Conservation (phyloP, 2,797 vertebrate genomes). For the Gymnothorax reevesii region DNA sequence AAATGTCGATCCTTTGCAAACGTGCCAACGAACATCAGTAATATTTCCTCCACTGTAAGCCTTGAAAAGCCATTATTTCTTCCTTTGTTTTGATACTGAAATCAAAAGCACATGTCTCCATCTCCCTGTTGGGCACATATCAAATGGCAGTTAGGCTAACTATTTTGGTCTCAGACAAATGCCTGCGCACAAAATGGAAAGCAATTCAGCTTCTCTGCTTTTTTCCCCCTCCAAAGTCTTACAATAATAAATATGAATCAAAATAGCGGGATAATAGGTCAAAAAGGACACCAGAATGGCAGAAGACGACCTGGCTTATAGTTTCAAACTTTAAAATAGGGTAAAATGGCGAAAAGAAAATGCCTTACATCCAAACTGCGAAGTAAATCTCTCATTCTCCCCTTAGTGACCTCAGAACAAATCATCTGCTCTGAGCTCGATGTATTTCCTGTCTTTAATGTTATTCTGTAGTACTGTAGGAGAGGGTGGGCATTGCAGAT, state of each 20-base stretch:
- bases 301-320: background rate
- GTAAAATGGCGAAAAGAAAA: background rate
- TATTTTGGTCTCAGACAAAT: background rate
- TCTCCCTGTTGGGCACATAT: background rate
- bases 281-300: background rate
- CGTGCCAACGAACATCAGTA: background rate
- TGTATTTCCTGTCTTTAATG: background rate
- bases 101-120: conserved; percentile 4
- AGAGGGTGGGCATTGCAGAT: background rate
- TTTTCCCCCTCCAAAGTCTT: no score
- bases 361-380: background rate
- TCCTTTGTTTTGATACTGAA: background rate
- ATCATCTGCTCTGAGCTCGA: background rate
- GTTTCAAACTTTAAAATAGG: background rate
- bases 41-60: background rate
- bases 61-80: background rate
- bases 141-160: background rate
- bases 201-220: background rate
- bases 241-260: background rate
- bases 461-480: background rate
- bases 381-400: background rate
- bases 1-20: background rate
- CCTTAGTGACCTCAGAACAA: background rate
- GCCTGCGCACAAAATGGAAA: background rate
- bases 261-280: background rate